These are phyloP conservation scores for Hypotaenidia philippensis DNA, from an alignment of 2,797 vertebrate genomes.

Conservation along the genomic window DNA sequence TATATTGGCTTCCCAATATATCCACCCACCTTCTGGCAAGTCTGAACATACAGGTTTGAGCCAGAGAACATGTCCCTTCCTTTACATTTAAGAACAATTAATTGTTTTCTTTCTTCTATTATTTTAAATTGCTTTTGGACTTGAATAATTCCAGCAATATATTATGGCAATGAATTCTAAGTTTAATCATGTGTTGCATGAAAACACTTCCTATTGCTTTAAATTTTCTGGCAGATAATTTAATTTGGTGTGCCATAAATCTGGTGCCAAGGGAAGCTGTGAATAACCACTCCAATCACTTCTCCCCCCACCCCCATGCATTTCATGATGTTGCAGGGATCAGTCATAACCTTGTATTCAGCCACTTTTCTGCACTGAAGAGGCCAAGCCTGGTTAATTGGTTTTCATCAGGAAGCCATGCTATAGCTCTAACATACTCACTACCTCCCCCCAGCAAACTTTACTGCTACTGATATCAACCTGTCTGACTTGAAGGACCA, in stretches of 20 bases:
- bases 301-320: neutral
- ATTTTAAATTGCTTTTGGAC: neutral
- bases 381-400: neutral
- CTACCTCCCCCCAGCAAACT: neutral
- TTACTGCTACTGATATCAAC: neutral
- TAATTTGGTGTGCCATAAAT: neutral
- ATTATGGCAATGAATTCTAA: neutral
- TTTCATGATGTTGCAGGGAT: neutral
- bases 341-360: neutral
- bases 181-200: neutral
- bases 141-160: neutral
- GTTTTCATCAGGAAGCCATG: neutral
- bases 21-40: neutral
- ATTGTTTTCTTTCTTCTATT: neutral
- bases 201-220: conserved; percentile 8
- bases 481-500: neutral
- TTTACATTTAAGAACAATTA: neutral
- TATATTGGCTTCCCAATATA: neutral
- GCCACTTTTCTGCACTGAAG: neutral
- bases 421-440: neutral
- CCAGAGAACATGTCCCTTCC: neutral
- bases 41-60: neutral
- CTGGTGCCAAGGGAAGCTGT: neutral
- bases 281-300: neutral
- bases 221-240: conserved; percentile 31